These are phyloP conservation scores for Strongylocentrotus purpuratus DNA, from an alignment of 35 echinoderm and acorn worm genomes.

Conservation along the genomic window DNA sequence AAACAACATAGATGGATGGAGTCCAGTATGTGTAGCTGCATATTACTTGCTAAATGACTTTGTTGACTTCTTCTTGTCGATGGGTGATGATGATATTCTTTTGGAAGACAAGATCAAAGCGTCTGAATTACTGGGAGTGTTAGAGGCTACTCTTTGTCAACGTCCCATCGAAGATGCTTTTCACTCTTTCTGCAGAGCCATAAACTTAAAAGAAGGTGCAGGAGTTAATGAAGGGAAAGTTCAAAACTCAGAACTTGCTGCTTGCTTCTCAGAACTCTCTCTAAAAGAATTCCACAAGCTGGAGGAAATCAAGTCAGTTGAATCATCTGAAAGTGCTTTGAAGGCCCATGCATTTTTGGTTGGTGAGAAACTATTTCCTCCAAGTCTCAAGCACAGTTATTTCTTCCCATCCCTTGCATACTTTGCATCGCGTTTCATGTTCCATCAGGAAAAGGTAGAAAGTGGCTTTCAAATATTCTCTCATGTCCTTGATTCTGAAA, in stretches of 20 bases:
- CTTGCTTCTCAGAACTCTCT: neutral
- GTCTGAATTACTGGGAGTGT: neutral
- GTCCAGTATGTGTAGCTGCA: neutral
- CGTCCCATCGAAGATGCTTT: neutral
- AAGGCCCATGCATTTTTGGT: neutral
- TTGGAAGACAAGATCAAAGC: neutral
- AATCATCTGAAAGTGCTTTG: neutral
- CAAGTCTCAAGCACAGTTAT: neutral
- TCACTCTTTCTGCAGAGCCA: neutral
- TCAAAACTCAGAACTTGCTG: neutral
- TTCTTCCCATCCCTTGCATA: neutral
- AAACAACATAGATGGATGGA: neutral
- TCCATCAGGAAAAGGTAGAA: neutral
- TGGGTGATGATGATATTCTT: neutral
- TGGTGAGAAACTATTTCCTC: neutral
- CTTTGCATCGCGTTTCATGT: neutral
- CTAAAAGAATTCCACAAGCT: neutral
- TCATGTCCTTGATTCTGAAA: neutral
- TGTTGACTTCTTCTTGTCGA: neutral
- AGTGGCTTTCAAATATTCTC: slow-evolving; percentile 1
- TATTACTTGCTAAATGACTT: neutral
- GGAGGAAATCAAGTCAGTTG: neutral
- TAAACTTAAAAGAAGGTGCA: neutral
- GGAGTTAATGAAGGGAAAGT: neutral
- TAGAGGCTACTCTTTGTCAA: neutral